Conservation (phyloP, 2,797 vertebrate genomes). For the Serranus cabrilla region DNA sequence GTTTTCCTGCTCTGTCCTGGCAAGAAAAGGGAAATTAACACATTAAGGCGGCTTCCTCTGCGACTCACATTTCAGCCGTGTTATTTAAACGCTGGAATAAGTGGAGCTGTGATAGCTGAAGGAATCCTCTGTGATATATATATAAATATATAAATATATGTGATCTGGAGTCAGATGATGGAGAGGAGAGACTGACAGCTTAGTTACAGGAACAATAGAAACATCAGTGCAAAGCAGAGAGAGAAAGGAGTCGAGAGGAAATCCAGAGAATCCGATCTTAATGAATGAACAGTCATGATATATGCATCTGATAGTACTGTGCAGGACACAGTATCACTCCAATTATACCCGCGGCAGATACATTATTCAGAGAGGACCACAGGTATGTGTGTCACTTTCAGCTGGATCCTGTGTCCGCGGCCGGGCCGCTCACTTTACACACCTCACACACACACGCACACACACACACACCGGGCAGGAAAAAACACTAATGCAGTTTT, state of each 20-base stretch:
- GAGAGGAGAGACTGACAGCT: constrained; percentile 15
- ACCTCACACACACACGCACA: constrained; percentile 1
- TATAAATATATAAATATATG: too few species aligned
- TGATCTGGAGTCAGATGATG: constrained; percentile 28
- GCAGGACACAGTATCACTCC: constrained; percentile 65
- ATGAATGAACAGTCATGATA: constrained; percentile 73
- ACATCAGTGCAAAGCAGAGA: constrained; percentile 18
- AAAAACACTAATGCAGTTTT: not conserved
- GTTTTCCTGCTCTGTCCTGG: constrained; percentile 43
- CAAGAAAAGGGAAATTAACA: constrained; percentile 42
- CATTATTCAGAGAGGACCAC: constrained; percentile 76
- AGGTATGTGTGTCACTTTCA: constrained; percentile 72
- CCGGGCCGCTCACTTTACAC: constrained; percentile 58
- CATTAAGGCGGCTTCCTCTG: constrained; percentile 22
- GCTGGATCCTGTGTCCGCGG: constrained; percentile 70
- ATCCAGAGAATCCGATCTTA: constrained; percentile 64
- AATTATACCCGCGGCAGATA: constrained; percentile 51
- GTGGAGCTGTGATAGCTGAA: too few species aligned
- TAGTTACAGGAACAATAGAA: constrained; percentile 33
- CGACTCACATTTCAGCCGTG: constrained; percentile 11
- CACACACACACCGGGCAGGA: not conserved
- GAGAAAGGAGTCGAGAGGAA: constrained; percentile 35
- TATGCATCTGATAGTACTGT: constrained; percentile 68
- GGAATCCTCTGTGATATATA: too few species aligned
- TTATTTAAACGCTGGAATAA: too few species aligned